phyloP scores from a whole-genome alignment of 2,888 invertebrate species.

The Psylliodes chrysocephalus region DNA sequence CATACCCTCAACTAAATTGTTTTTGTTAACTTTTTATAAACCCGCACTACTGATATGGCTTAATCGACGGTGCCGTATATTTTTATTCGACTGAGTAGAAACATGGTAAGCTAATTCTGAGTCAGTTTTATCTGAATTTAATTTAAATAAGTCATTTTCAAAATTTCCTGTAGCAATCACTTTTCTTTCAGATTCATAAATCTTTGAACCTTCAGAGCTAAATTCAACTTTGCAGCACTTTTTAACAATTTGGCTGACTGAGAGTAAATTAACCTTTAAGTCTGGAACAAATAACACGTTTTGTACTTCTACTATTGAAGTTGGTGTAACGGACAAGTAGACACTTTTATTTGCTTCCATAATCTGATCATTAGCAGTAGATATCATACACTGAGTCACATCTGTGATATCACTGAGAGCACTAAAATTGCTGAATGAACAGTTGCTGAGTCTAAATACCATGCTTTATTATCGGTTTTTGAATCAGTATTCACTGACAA shows the following conservation, averaged over 20 bases:
- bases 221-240: constrained; percentile 49
- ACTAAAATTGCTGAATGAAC: no score
- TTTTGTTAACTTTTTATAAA: no score
- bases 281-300: constrained; percentile 48
- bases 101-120: no score
- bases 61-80: no score
- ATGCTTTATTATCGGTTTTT: neutral
- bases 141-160: neutral
- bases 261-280: constrained; percentile 50
- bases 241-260: constrained; percentile 51
- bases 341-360: constrained; percentile 5
- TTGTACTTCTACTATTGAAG: neutral
- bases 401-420: no score
- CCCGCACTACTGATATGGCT: no score
- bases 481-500: neutral
- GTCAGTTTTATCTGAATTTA: neutral
- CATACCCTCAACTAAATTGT: no score
- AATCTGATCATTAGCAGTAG: constrained; percentile 19
- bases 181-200: constrained; percentile 6
- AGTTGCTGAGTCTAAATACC: constrained; percentile 5
- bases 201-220: constrained; percentile 16
- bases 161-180: neutral
- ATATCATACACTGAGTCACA: neutral
- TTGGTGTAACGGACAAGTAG: neutral
- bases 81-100: no score